Base-by-base conservation (phyloP, 2,113 vertebrate species). In the Hydropotes inermis region DNA sequence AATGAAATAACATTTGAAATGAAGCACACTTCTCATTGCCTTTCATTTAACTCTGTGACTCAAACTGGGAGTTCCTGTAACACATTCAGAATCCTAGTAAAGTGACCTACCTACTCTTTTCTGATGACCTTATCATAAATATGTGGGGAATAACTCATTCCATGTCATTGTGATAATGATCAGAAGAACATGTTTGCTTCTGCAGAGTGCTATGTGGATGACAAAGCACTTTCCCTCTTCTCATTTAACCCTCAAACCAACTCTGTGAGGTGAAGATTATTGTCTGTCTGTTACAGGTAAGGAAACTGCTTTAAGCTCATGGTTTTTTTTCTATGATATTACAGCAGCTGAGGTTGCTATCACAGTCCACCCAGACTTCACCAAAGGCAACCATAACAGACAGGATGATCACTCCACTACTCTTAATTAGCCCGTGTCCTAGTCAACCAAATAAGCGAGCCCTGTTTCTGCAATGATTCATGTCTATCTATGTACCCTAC, bases 1-100 rank as follows among this genome's bases (percentile, higher is more conserved):
- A 97, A 85, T 52, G 79, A 95, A 98, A 96, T 10, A 82, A 82
- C 33, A 61, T 88, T 95, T 81, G 43, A 70, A 45, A 74, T 10
- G 36, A 15, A 87, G 50, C 55, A 74, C 21, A 87, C 15, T 91
- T 88, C 55, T 91, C 39, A 50, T 2, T 84, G 76, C 27, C 64
- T 88, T 74, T 81, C 76, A 43, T 61, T 81, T 96, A 16, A 89
- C 55, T 90, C 23, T 13, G 84, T 95, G 82, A 97, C 33, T 74
- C 94, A 89, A 76, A 70, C 7, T 6, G 78, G 70, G 50, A 87
- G 23, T 97, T 94, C 96, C 76, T 92, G 12, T 93, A 74, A 89
- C 36, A 84, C 33, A 33, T 28, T 84, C 33, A 92, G 58, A 95
- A 85, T 55, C 94, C 57, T 79, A 61, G 36, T 83, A 19, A 36